Evolutionary conservation across 1,140 invertebrate genomes (phyloP).

Genomic region (Trichoplusia ni): DNA sequence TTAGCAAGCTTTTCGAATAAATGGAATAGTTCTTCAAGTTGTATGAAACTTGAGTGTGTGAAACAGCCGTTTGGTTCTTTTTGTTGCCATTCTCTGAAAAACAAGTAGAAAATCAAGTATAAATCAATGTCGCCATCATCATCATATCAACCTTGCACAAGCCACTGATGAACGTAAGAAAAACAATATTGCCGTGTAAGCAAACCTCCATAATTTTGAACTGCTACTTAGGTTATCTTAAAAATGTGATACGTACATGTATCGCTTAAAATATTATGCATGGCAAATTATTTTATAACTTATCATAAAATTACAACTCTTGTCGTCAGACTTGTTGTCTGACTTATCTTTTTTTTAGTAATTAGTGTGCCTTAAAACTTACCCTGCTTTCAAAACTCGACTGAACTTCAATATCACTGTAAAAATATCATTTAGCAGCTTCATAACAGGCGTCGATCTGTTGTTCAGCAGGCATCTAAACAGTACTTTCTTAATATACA

Average conservation of each 20-base stretch:
- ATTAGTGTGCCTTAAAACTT: constrained; percentile 39
- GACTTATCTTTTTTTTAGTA: neutral
- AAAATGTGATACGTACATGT: too few relatives aligned
- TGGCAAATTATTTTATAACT: too few relatives aligned
- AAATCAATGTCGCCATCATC: too few relatives aligned
- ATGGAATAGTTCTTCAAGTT: constrained; percentile 72
- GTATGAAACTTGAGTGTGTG: constrained; percentile 67
- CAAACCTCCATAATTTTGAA: too few relatives aligned
- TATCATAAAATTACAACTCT: too few relatives aligned
- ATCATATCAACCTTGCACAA: too few relatives aligned
- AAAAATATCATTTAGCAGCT: constrained; percentile 85
- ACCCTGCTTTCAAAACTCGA: constrained; percentile 75
- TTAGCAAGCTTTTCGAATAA: constrained; percentile 75
- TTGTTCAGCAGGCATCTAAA: constrained; percentile 87
- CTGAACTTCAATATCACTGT: constrained; percentile 88
- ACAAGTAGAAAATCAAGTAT: constrained; percentile 17
- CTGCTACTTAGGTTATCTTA: too few relatives aligned
- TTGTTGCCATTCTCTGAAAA: constrained; percentile 74
- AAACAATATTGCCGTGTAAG: too few relatives aligned
- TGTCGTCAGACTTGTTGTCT: too few relatives aligned
- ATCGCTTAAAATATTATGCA: too few relatives aligned
- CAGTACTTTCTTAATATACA: constrained; percentile 87
- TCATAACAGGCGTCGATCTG: constrained; percentile 84
- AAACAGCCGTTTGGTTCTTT: constrained; percentile 63
- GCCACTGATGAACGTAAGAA: too few relatives aligned